phyloP scores from a whole-genome alignment of 2,113 vertebrate species.

The Salminus brasiliensis region DNA sequence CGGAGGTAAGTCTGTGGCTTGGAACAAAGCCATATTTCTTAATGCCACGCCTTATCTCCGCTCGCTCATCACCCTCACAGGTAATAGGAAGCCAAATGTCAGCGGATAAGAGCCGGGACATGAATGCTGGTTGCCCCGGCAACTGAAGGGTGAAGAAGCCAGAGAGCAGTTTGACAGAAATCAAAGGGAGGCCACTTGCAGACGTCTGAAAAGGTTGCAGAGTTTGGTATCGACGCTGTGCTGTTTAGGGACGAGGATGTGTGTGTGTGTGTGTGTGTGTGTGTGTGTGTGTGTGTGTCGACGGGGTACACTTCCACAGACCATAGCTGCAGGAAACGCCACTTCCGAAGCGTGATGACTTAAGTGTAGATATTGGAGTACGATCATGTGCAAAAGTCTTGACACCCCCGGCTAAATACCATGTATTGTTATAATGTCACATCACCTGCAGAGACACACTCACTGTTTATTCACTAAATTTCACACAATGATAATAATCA shows the following conservation, averaged over 20 bases:
- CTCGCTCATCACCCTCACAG: conserved; percentile 41
- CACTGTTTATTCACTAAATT: too few relatives aligned
- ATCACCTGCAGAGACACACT: too few relatives aligned
- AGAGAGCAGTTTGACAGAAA: conserved; percentile 31
- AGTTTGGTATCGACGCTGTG: conserved; percentile 21
- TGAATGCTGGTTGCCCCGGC: conserved; percentile 41
- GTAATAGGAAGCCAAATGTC: conserved; percentile 60
- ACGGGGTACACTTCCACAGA: not conserved
- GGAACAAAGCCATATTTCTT: conserved; percentile 44
- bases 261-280: not conserved
- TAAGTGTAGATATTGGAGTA: too few relatives aligned
- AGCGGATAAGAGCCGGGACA: conserved; percentile 48
- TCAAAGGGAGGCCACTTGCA: conserved; percentile 40
- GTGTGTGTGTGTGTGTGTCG: not conserved
- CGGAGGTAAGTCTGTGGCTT: conserved; percentile 32
- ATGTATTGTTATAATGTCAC: too few relatives aligned
- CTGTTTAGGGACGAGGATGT: conserved; percentile 4
- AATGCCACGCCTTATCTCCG: conserved; percentile 52
- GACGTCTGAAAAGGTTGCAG: conserved; percentile 38
- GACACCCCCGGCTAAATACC: too few relatives aligned
- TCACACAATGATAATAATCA: too few relatives aligned
- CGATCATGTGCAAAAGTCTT: too few relatives aligned
- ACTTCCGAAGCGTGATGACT: too few relatives aligned
- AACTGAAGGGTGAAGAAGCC: conserved; percentile 20
- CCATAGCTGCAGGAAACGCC: not conserved